Conservation (phyloP, 1,140 invertebrate species). For the Bicyclus anynana region DNA sequence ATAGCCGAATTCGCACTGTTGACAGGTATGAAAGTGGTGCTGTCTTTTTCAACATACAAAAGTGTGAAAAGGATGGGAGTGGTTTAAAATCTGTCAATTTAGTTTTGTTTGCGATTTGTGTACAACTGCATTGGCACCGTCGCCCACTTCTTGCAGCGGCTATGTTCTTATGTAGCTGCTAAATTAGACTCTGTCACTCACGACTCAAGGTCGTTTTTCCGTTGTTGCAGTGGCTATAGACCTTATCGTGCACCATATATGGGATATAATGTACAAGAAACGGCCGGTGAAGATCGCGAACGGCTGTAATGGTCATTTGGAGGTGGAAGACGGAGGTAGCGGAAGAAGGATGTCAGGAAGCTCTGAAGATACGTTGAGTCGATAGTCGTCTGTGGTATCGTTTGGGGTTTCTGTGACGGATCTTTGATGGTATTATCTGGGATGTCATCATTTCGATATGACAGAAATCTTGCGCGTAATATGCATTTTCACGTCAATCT, state of each 20-base stretch:
- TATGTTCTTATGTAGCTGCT: constrained; percentile 67
- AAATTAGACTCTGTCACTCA: constrained; percentile 34
- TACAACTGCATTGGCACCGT: not conserved
- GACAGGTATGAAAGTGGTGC: too few species aligned
- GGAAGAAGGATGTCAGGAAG: constrained; percentile 57
- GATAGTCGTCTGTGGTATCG: constrained; percentile 37
- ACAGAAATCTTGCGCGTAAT: too few species aligned
- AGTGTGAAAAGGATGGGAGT: too few species aligned
- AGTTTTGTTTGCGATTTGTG: constrained; percentile 4
- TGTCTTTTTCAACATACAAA: too few species aligned
- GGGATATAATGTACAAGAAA: constrained; percentile 91
- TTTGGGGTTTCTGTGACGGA: not conserved
- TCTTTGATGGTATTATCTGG: too few species aligned
- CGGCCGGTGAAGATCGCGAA: constrained; percentile 53
- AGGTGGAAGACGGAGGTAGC: constrained; percentile 46
- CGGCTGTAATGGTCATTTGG: constrained; percentile 74
- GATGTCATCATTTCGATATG: too few species aligned
- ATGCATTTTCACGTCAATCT: too few species aligned
- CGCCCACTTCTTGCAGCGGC: constrained; percentile 62
- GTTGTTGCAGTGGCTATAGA: constrained; percentile 98
- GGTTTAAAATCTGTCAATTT: not conserved
- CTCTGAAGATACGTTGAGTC: constrained; percentile 72
- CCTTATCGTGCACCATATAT: constrained; percentile 98
- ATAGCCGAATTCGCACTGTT: too few species aligned
- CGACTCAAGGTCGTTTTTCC: constrained; percentile 51